phyloP scores from a whole-genome alignment of 2,113 vertebrate species.

The Raja brachyura region DNA sequence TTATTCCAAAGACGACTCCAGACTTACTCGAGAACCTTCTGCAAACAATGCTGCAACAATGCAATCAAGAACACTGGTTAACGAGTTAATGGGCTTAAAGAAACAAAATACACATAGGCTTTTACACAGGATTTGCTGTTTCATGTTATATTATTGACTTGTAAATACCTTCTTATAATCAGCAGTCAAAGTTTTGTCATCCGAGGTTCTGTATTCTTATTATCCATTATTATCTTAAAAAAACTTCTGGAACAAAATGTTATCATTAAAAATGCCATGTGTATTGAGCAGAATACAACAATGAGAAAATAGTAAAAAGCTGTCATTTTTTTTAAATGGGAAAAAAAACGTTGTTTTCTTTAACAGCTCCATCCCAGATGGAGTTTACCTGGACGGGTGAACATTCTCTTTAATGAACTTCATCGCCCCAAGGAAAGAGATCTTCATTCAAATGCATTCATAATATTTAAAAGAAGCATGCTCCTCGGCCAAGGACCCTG shows the following conservation, averaged over 20 bases:
- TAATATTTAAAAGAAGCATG: neutral
- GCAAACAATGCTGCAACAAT: too few species aligned
- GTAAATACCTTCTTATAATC: neutral
- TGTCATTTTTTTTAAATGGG: neutral
- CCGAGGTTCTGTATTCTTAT: neutral
- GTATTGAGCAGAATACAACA: neutral
- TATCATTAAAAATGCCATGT: neutral
- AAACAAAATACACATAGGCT: too few species aligned
- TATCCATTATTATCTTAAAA: neutral
- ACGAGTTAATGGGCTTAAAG: too few species aligned
- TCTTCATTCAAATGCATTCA: too few species aligned
- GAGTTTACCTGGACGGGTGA: neutral
- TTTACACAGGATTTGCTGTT: neutral
- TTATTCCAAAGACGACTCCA: too few species aligned
- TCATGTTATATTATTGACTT: neutral
- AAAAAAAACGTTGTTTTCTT: neutral
- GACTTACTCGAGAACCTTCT: too few species aligned
- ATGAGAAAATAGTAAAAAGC: neutral
- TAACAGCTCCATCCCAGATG: neutral
- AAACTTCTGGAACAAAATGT: neutral
- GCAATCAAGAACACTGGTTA: too few species aligned
- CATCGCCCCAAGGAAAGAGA: too few species aligned
- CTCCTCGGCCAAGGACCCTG: neutral
- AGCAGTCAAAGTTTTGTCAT: neutral
- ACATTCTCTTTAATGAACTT: neutral